These are phyloP conservation scores for Symphodus melops DNA, from an alignment of 2,113 vertebrate genomes.

Conservation along the genomic window DNA sequence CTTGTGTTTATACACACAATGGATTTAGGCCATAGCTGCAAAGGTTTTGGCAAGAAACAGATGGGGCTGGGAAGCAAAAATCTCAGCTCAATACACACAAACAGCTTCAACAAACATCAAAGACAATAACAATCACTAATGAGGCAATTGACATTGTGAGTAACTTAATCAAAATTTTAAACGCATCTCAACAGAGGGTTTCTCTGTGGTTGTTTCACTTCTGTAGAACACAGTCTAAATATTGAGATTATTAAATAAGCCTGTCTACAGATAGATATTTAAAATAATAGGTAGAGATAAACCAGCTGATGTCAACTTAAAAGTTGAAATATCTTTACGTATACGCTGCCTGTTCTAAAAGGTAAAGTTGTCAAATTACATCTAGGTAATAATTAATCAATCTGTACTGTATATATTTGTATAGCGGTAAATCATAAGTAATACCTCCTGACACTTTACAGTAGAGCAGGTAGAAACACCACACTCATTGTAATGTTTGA, in stretches of 20 bases:
- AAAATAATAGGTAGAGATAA: slow-evolving; percentile 1
- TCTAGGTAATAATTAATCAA: too few relatives aligned
- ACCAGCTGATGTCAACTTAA: neutral
- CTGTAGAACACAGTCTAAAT: neutral
- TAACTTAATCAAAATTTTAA: slow-evolving; percentile 50
- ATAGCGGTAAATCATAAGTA: too few relatives aligned
- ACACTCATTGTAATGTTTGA: too few relatives aligned
- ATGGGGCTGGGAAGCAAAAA: slow-evolving; percentile 2
- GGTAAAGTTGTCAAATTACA: too few relatives aligned
- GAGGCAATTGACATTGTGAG: slow-evolving; percentile 50
- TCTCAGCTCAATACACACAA: slow-evolving; percentile 38
- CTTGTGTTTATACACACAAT: slow-evolving; percentile 37
- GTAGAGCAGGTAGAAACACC: too few relatives aligned
- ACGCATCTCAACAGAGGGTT: slow-evolving; percentile 12
- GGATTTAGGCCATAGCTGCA: slow-evolving; percentile 47
- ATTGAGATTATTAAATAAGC: slow-evolving; percentile 31
- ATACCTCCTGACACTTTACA: too few relatives aligned
- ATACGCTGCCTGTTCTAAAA: too few relatives aligned
- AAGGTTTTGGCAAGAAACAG: slow-evolving; percentile 22
- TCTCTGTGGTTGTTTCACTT: slow-evolving; percentile 45
- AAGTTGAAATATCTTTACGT: neutral
- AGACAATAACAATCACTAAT: slow-evolving; percentile 44
- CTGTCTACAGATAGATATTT: slow-evolving; percentile 20
- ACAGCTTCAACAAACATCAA: slow-evolving; percentile 52
- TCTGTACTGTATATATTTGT: too few relatives aligned